phyloP scores from a whole-genome alignment of 2,113 vertebrate species.

The Malurus melanocephalus region DNA sequence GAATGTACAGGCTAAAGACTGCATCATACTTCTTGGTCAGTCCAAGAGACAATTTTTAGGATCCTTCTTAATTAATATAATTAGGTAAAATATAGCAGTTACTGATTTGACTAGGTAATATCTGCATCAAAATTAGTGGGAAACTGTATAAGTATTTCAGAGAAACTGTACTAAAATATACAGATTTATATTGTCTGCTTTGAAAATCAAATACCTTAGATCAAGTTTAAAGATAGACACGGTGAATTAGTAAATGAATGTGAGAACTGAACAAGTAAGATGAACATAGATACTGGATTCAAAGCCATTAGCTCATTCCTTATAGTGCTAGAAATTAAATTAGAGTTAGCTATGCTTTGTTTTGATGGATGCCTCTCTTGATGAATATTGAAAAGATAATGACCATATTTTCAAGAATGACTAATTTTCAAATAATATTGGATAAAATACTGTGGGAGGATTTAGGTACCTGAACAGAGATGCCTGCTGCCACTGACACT shows the following conservation, averaged over 20 bases:
- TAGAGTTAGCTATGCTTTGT: not conserved
- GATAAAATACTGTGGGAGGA: not conserved
- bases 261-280: not conserved
- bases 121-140: not conserved
- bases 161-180: not conserved
- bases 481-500: not conserved
- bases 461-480: not conserved
- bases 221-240: not conserved
- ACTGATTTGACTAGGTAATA: not conserved
- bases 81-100: not conserved
- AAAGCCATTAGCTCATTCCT: not conserved
- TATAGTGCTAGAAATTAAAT: not conserved
- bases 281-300: not conserved
- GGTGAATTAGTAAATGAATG: not conserved
- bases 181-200: not conserved
- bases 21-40: not conserved
- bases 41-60: not conserved
- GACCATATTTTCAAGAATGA: not conserved
- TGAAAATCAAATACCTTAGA: not conserved
- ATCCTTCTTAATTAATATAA: not conserved
- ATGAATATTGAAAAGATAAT: not conserved
- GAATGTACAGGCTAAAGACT: not conserved
- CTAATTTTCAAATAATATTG: not conserved
- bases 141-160: not conserved
- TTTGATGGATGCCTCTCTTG: not conserved